Conservation (phyloP, 30 jellyfish, hydroid and myxozoan species). For the Catostylus mosaicus region DNA sequence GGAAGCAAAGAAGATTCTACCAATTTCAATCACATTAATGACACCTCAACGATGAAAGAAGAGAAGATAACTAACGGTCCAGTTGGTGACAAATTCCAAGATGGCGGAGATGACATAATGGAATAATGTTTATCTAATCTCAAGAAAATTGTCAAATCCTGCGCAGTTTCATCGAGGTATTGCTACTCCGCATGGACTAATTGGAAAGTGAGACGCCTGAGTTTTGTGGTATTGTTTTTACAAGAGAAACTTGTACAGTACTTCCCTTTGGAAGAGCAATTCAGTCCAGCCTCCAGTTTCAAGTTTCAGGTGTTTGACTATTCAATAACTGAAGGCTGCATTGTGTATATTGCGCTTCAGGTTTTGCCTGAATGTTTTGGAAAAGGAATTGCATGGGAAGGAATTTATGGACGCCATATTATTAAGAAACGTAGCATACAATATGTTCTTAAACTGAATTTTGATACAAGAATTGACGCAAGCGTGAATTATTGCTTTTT, state of each 20-base stretch:
- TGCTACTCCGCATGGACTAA: background rate
- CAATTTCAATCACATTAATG: background rate
- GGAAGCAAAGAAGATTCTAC: background rate
- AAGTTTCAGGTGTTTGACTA: background rate
- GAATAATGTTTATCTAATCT: background rate
- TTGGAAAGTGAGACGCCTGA: background rate
- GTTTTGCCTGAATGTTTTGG: conserved; percentile 2
- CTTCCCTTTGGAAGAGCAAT: background rate
- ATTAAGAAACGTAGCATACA: background rate
- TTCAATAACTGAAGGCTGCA: background rate
- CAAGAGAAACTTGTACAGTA: background rate
- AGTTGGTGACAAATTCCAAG: background rate
- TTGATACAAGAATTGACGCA: conserved; percentile 2
- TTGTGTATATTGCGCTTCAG: background rate
- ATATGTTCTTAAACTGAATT: conserved; percentile 9
- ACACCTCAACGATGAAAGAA: background rate
- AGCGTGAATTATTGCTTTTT: background rate
- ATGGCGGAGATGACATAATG: conserved; percentile 14
- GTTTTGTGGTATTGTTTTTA: background rate
- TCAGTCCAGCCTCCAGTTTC: background rate
- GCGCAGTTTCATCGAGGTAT: background rate
- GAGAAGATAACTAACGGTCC: background rate
- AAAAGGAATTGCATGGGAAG: background rate
- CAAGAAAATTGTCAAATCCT: background rate
- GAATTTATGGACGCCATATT: background rate